Evolutionary conservation across 2,888 invertebrate species (phyloP), one percentile per base, ranked within the genome.

Genomic region (Drosophila melanosoma): DNA sequence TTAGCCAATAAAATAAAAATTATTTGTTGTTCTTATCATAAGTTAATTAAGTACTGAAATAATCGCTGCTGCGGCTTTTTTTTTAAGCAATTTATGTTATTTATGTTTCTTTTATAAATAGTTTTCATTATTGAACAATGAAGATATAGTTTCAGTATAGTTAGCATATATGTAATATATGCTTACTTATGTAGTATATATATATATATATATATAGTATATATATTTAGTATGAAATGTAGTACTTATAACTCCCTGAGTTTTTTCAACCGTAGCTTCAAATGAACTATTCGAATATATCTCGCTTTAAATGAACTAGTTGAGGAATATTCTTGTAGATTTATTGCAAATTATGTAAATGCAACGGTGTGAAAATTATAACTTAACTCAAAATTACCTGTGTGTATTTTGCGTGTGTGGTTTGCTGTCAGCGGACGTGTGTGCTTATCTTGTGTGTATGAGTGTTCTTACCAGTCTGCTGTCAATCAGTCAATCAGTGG

Each of bases 401-500:
- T 77, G 76, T 78, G 74, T 73, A 63, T 29, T 63, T 72, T 72
- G 63, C n/a, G 52, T 49, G 67, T 26, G 35, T 32, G 20, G 33
- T 52, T 10, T 38, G 29, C 17, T 15, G 10, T 35, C 29, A 23
- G 15, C 11, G 12, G 8, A 11, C 17, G 17, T 52, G 61, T 57
- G 49, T 45, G n/a, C 38, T 12, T 12, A n/a, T 53, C 29, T 7
- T 23, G 23, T 45, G 54, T 59, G 54, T 36, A 26, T 66, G 23
- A 45, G 53, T 52, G 52, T 49, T 74, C 69, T 69, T 78, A 69
- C 67, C 80, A 78, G 69, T 69, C 75, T 57, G 69, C 61, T 67
- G 80, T 78, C 81, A 81, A 75, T 78, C 80, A 81, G 80, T 78
- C 81, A 81, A 75, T 78, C 80, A 81, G 71, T 71, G 54, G 58